Base-by-base conservation (phyloP, 2,888 invertebrate genomes). In the Metacarcinus magister region DNA sequence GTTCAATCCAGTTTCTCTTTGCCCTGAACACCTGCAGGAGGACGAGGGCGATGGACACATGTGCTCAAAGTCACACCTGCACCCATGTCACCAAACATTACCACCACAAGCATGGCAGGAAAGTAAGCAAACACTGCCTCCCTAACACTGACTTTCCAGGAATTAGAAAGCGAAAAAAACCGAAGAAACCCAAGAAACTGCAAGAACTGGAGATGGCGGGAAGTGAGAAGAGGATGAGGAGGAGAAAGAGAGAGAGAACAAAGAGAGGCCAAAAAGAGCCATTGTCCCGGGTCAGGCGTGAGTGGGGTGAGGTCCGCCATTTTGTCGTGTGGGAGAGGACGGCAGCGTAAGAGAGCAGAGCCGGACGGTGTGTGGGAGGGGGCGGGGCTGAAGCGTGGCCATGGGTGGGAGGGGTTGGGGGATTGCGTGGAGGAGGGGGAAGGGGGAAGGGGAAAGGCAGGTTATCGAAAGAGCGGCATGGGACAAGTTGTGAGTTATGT, bases 321-420 rank as follows among this genome's bases (percentile, higher is more conserved):
- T 94, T 94, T 94, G 94, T 94, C 90, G 90, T 89, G 94, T 90
- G 94, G 54, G 89, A 89, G 94, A 95, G 91, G 75, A 91, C 43
- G 93, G 96, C 96, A 95, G 96, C 96, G 96, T 96, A 96, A 96
- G 95, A 95, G 93, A 94, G 39, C 44, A 93, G 75, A 96, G 96
- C 94, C 95, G 96, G 97, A 97, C 28, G 91, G 91, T 48, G 95
- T 32, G n/a, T 16, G 95, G 46, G 32, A 0, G 93, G 96, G 94
- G 39, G 44, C 93, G 75, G 97, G 96, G 96, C 96, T 94, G 95
- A 96, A 97, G 97, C 32, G 90, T 43, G 28, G 95, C n/a, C 67
- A n/a, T n/a, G 44, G 44, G 82, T 46, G 32, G 23, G 44, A 23
- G 92, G 48, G 82, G 32, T 16, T 3, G 87, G 28, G 87, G 28